These are phyloP conservation scores for Pasiphila rectangulata DNA, from an alignment of 2,888 invertebrate species.

Conservation along the genomic window DNA sequence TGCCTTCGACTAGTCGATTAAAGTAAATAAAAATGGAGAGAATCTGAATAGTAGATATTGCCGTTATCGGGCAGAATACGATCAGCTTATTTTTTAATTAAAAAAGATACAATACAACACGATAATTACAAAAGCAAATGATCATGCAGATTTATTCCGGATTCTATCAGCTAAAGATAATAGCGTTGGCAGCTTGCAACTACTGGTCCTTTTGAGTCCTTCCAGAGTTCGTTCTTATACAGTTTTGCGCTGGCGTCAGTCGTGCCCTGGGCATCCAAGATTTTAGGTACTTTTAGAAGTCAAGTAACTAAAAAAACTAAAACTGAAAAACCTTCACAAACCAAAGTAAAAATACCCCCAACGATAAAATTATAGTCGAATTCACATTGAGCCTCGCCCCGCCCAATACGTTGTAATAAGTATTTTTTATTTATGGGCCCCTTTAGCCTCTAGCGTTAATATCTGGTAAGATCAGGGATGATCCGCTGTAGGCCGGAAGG, in stretches of 20 bases:
- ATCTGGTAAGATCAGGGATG: constrained; percentile 70
- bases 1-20: constrained; percentile 48
- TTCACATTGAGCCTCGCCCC: constrained; percentile 50
- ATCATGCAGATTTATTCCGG: no score
- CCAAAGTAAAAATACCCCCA: background rate
- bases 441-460: constrained; percentile 73
- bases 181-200: no score
- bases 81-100: background rate
- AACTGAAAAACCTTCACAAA: no score
- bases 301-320: no score
- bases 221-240: no score
- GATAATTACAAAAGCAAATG: no score
- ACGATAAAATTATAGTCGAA: background rate
- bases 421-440: constrained; percentile 71
- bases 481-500: constrained; percentile 52
- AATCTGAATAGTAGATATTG: constrained; percentile 35
- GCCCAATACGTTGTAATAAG: constrained; percentile 64
- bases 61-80: constrained; percentile 9
- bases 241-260: no score
- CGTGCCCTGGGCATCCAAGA: no score
- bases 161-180: no score
- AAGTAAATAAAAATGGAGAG: constrained; percentile 51
- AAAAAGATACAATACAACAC: background rate
- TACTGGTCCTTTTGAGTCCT: no score
- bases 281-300: no score